A percentile compares a stretch with the other conserved stretches of the same genome.
These are phyloP conservation scores for Neomonachus schauinslandi DNA, from an alignment of 2,113 vertebrate species.

Conservation along the genomic window DNA sequence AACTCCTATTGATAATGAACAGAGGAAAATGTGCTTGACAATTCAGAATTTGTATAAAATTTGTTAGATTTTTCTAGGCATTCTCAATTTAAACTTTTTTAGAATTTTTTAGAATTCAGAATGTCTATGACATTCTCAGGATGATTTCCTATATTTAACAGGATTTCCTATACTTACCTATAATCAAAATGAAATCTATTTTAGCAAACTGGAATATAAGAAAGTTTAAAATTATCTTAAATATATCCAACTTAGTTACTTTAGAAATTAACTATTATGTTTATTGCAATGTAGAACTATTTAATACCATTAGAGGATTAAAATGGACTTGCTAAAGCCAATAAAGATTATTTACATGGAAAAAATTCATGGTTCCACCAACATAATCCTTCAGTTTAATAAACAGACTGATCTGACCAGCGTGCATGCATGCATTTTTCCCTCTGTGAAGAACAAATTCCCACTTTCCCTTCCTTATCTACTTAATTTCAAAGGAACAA, in stretches of 20 bases:
- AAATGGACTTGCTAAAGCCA: not conserved
- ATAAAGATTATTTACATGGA: not conserved
- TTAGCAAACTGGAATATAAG: not conserved
- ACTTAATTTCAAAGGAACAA: not conserved
- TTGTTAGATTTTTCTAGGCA: not conserved
- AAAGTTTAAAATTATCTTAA: slow-evolving; percentile 24
- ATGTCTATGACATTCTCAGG: not conserved
- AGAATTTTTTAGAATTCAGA: not conserved
- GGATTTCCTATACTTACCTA: not conserved
- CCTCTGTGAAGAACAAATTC: not conserved
- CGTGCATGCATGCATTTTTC: not conserved
- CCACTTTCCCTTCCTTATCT: not conserved
- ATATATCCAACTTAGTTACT: not conserved
- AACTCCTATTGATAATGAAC: not conserved
- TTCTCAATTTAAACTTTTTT: not conserved
- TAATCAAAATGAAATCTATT: not conserved
- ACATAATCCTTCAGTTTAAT: not conserved
- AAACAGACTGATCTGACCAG: not conserved
- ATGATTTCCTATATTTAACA: not conserved
- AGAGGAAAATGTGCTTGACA: not conserved
- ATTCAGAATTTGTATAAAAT: slow-evolving; percentile 32
- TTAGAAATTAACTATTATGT: not conserved
- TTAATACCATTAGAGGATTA: not conserved
- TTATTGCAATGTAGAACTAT: not conserved
- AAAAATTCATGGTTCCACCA: not conserved